Evolutionary conservation across 2,113 vertebrate species (phyloP).

Genomic region (Indicator maculatus): DNA sequence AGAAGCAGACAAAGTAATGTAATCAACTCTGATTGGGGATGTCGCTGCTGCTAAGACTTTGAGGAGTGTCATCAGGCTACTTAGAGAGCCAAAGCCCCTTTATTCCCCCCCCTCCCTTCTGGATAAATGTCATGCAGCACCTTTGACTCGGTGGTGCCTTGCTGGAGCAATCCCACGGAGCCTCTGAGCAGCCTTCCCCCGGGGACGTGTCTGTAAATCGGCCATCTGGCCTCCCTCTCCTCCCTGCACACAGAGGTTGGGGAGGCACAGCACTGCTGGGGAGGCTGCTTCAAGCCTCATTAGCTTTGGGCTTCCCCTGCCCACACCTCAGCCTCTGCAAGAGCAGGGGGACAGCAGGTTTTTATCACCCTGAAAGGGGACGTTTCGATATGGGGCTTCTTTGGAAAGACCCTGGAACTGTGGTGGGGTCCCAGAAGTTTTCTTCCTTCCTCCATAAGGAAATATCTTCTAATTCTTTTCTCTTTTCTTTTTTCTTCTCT

Average conservation of each 20-base stretch:
- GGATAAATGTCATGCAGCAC: background rate
- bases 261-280: background rate
- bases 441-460: background rate
- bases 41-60: background rate
- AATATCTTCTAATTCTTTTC: background rate
- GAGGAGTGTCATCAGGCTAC: background rate
- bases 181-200: background rate
- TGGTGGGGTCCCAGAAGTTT: background rate
- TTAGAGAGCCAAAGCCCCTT: slow-evolving; percentile 16
- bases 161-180: background rate
- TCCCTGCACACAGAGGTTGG: background rate
- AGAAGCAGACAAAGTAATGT: slow-evolving; percentile 16
- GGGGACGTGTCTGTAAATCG: background rate
- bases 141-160: background rate
- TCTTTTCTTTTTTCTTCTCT: background rate
- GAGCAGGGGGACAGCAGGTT: background rate
- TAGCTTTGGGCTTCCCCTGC: background rate
- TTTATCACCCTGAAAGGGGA: background rate
- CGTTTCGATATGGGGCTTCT: background rate
- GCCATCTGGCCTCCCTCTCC: background rate
- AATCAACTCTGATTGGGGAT: background rate
- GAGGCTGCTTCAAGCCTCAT: background rate
- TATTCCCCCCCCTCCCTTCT: too few species aligned
- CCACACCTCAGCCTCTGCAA: background rate
- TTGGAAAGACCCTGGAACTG: background rate